Evolutionary conservation across 2,113 vertebrate species (phyloP).

Genomic region (Channa argus): DNA sequence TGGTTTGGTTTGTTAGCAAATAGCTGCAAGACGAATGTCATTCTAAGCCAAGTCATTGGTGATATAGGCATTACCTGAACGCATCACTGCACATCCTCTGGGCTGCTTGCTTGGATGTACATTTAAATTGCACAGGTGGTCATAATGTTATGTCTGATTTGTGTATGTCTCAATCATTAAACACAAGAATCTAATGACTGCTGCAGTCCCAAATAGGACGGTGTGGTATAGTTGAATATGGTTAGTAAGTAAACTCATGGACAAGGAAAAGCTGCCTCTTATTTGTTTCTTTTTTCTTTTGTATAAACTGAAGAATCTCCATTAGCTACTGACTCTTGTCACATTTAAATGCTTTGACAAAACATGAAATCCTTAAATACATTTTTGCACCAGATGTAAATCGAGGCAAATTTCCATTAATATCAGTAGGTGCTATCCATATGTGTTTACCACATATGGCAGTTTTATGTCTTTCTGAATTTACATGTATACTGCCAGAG

Average conservation of each 20-base stretch:
- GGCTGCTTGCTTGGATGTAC: no score
- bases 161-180: no score
- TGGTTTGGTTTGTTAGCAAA: background rate
- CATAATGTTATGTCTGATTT: no score
- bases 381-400: slow-evolving; percentile 28
- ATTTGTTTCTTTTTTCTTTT: no score
- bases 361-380: slow-evolving; percentile 35
- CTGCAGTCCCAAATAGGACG: slow-evolving; percentile 52
- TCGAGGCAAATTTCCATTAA: slow-evolving; percentile 32
- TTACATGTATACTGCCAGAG: slow-evolving; percentile 42
- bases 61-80: background rate
- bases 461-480: slow-evolving; percentile 44
- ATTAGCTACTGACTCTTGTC: background rate
- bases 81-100: background rate
- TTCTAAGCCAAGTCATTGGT: background rate
- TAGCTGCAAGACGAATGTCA: background rate
- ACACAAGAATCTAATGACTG: slow-evolving; percentile 36
- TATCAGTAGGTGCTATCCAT: slow-evolving; percentile 23
- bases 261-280: slow-evolving; percentile 14
- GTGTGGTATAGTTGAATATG: slow-evolving; percentile 45
- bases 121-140: no score
- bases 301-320: no score
- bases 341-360: slow-evolving; percentile 22
- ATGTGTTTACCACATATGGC: slow-evolving; percentile 50
- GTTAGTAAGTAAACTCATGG: slow-evolving; percentile 29